phyloP scores from a whole-genome alignment of 2,113 vertebrate species.

The Pyrgilauda ruficollis region DNA sequence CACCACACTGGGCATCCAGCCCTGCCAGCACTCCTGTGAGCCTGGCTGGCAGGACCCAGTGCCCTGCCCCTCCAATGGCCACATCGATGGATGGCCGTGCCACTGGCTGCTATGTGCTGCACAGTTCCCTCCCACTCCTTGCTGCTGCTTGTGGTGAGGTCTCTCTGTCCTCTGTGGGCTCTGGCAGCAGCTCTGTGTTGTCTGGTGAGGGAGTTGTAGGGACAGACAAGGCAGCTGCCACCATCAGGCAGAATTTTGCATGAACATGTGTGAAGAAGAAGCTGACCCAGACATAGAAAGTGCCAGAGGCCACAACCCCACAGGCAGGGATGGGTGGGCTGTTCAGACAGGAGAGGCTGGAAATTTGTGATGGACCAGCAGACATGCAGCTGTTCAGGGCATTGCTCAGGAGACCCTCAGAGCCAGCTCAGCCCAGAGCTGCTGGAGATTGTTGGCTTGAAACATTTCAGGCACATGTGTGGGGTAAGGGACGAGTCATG shows the following conservation, averaged over 20 bases:
- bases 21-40: background rate
- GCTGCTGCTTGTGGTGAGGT: background rate
- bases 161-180: background rate
- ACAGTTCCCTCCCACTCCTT: fast-evolving
- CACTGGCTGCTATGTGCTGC: fast-evolving
- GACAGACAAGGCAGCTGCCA: background rate
- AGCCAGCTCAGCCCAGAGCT: background rate
- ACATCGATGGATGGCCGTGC: fast-evolving
- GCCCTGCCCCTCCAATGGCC: too few species aligned
- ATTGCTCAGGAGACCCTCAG: background rate
- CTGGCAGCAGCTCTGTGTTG: too few species aligned
- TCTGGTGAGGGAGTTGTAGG: background rate
- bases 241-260: background rate
- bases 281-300: background rate
- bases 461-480: background rate
- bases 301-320: fast-evolving
- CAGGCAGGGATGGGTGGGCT: too few species aligned
- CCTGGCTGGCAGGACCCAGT: background rate
- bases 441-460: background rate
- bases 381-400: background rate
- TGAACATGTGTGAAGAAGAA: fast-evolving
- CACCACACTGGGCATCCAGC: background rate
- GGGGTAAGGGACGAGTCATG: background rate
- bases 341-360: background rate
- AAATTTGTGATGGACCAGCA: background rate